A percentile compares a stretch with the other conserved stretches of the same genome.
Evolutionary conservation across 2,113 vertebrate species (phyloP).

Genomic region (Motacilla tschutschensis): DNA sequence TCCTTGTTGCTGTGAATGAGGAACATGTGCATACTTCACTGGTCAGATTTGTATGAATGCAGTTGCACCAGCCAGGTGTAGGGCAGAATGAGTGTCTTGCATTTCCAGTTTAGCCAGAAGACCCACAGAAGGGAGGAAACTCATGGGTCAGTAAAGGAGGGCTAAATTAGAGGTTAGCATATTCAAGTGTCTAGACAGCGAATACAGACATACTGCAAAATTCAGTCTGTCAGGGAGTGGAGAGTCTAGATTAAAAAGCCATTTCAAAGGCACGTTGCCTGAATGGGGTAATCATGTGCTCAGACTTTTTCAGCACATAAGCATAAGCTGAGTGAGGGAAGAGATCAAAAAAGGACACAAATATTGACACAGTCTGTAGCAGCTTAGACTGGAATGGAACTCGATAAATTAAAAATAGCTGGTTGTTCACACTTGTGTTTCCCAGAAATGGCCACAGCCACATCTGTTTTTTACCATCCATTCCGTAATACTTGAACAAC

Average conservation of each 20-base stretch:
- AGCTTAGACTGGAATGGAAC: constrained; percentile 50
- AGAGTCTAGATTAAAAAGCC: constrained; percentile 65
- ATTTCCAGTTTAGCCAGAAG: constrained; percentile 63
- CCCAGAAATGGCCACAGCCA: constrained; percentile 26
- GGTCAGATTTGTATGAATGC: constrained; percentile 39
- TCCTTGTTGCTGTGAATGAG: background rate
- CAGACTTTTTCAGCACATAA: constrained; percentile 52
- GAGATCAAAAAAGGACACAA: constrained; percentile 60
- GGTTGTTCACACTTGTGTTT: constrained; percentile 36
- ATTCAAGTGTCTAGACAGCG: constrained; percentile 65
- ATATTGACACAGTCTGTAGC: constrained; percentile 39
- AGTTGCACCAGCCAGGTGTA: constrained; percentile 7
- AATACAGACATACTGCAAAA: constrained; percentile 62
- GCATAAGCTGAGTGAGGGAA: constrained; percentile 39
- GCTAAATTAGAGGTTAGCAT: constrained; percentile 66
- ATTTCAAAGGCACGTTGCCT: constrained; percentile 62
- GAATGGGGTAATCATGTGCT: constrained; percentile 61
- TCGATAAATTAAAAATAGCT: constrained; percentile 52
- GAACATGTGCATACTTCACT: background rate
- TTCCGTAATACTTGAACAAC: background rate
- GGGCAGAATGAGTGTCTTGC: constrained; percentile 48
- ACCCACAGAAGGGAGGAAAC: constrained; percentile 60
- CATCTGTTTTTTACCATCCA: background rate
- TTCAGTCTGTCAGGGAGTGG: constrained; percentile 65
- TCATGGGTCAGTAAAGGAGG: constrained; percentile 61